Evolutionary conservation across 2,797 vertebrate genomes (phyloP).

Genomic region (Chaetophractus vellerosus): DNA sequence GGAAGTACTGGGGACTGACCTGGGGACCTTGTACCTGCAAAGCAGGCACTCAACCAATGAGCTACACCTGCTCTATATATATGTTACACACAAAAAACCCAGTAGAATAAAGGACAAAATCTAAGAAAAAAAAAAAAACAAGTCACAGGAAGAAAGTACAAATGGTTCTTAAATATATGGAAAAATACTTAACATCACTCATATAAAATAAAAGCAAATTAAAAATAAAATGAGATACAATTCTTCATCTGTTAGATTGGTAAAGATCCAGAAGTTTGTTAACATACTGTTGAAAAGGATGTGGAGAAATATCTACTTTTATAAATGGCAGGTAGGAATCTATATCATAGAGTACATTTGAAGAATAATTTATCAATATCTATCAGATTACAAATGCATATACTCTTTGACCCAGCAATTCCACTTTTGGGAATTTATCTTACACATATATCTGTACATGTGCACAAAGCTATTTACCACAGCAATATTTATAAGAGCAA

Average conservation of each 20-base stretch:
- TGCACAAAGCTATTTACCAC: not conserved
- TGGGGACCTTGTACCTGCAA: too few species aligned
- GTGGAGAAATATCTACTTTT: not conserved
- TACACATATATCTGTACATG: not conserved
- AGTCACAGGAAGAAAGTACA: not conserved
- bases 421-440: not conserved
- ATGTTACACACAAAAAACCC: not conserved
- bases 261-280: not conserved
- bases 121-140: not conserved
- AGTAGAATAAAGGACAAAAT: not conserved
- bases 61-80: too few species aligned
- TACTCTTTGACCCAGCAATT: not conserved
- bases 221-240: not conserved
- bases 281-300: not conserved
- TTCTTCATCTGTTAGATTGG: not conserved
- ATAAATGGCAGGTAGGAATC: not conserved
- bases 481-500: not conserved
- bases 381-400: not conserved
- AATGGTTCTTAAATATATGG: slow-evolving; percentile 1
- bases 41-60: too few species aligned
- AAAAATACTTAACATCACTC: not conserved
- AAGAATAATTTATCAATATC: not conserved
- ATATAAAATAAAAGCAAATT: not conserved
- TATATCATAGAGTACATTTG: not conserved
- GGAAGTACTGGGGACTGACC: too few species aligned